Percentiles rank a stretch among this genome's conserved stretches.
phyloP scores from a whole-genome alignment of 1,140 invertebrate species.

The Drosophila ercepeae region DNA sequence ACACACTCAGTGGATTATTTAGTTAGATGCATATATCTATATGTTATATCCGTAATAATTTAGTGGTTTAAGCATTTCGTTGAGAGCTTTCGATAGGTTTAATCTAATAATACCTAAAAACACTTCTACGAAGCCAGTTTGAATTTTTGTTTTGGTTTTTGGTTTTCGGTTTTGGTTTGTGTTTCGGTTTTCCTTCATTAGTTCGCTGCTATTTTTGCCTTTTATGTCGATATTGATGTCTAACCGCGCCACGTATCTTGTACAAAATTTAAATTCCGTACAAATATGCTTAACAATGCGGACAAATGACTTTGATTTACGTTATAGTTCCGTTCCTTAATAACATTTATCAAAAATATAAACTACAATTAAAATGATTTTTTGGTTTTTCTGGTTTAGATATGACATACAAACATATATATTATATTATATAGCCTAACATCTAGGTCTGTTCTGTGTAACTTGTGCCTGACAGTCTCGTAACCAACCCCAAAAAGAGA shows the following conservation, averaged over 20 bases:
- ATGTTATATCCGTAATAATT: slow-evolving; percentile 39
- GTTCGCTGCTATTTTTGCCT: slow-evolving; percentile 51
- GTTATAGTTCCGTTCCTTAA: slow-evolving; percentile 57
- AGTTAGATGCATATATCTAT: slow-evolving; percentile 34
- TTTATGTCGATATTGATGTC: slow-evolving; percentile 23
- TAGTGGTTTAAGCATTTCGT: slow-evolving; percentile 42
- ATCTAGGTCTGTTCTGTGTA: slow-evolving; percentile 52
- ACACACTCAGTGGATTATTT: slow-evolving; percentile 42
- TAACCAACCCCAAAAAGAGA: slow-evolving; percentile 52
- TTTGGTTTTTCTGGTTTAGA: slow-evolving; percentile 10
- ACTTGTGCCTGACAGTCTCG: slow-evolving; percentile 67
- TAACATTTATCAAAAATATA: slow-evolving; percentile 83
- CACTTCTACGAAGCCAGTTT: slow-evolving; percentile 81
- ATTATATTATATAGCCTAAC: slow-evolving; percentile 33
- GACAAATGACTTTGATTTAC: slow-evolving; percentile 58
- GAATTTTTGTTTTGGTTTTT: slow-evolving; percentile 56
- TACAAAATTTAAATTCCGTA: slow-evolving; percentile 76
- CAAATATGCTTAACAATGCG: slow-evolving; percentile 73
- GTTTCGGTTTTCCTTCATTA: slow-evolving; percentile 36
- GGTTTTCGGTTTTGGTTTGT: slow-evolving; percentile 41
- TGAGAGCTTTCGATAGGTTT: slow-evolving; percentile 39
- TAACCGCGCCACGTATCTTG: slow-evolving; percentile 29
- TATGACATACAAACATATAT: slow-evolving; percentile 38
- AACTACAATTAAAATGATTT: slow-evolving; percentile 79
- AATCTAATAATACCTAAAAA: slow-evolving; percentile 80